Conservation (phyloP, 2,113 vertebrate genomes). For the Odontesthes bonariensis region DNA sequence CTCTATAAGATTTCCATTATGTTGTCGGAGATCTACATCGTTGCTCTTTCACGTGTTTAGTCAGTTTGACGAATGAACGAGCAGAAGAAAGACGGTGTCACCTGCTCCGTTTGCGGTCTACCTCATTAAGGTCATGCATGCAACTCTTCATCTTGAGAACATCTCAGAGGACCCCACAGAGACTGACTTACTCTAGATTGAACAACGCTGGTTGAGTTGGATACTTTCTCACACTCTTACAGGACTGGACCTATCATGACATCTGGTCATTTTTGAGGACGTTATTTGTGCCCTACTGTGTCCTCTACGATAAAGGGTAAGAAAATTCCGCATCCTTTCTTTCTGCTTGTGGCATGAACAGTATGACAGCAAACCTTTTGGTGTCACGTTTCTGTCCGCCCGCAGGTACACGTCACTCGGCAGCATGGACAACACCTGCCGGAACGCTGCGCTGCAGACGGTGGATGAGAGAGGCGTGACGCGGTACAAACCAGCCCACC, state of each 20-base stretch:
- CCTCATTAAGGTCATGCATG: constrained; percentile 17
- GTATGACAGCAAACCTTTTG: neutral
- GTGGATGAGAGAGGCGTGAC: constrained; percentile 80
- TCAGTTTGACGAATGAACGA: neutral
- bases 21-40: neutral
- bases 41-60: neutral
- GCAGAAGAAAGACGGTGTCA: neutral
- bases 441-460: constrained; percentile 85
- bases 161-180: constrained; percentile 13
- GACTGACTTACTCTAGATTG: constrained; percentile 2
- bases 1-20: neutral
- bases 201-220: neutral
- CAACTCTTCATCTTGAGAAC: constrained; percentile 3
- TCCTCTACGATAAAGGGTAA: constrained; percentile 97
- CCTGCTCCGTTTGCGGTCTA: constrained; percentile 3
- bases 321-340: constrained; percentile 11
- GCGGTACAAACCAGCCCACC: constrained; percentile 88
- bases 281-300: constrained; percentile 92
- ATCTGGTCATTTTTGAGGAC: constrained; percentile 95
- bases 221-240: constrained; percentile 15
- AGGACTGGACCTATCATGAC: constrained; percentile 98
- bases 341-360: neutral
- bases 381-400: neutral
- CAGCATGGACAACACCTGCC: constrained; percentile 89
- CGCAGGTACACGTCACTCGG: constrained; percentile 94